Evolutionary conservation across 2,888 invertebrate genomes (phyloP), one percentile per base, ranked within the genome.

Genomic region (Chaitophorus viminalis): DNA sequence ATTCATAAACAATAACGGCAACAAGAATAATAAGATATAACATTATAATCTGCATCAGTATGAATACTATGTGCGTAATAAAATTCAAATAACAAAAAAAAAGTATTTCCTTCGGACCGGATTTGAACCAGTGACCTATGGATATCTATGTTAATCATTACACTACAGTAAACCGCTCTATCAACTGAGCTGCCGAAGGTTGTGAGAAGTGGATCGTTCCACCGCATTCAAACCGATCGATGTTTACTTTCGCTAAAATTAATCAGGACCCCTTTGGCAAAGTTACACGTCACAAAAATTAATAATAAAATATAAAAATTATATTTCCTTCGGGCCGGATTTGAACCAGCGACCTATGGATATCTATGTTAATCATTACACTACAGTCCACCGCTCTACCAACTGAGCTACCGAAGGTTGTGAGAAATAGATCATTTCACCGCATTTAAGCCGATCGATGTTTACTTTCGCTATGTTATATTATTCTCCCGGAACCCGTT

Each of bases 321-420:
- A n/a, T n/a, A 14, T 11, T 78, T 90, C 90, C 90, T 90, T 90
- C 90, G 90, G 90, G 90, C 90, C 90, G 90, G 90, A 90, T 90
- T 90, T 90, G 90, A 90, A 90, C 90, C 90, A 90, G 90, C 90
- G 90, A 90, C 90, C 90, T 90, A 90, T 90, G 90, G 90, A 90
- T 90, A 18, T 90, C 90, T 88, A 72, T 14, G 70, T 39, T 39
- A 70, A 14, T 8, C 4, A 1, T 17, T n/a, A 87, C 89, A 88
- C 90, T 90, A 90, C 90, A 90, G 90, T 90, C 90, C 90, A 90
- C 90, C 90, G 90, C 90, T 90, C 90, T 90, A 90, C 90, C 90
- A 90, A 90, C 90, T 90, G 90, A 90, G 90, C 90, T 90, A 90
- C 89, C 90, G 81, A 84, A 89, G 89, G 89, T 14, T 60, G 68